Base-by-base conservation (phyloP, 2,888 invertebrate species). In the Meiosimyza platycephala region DNA sequence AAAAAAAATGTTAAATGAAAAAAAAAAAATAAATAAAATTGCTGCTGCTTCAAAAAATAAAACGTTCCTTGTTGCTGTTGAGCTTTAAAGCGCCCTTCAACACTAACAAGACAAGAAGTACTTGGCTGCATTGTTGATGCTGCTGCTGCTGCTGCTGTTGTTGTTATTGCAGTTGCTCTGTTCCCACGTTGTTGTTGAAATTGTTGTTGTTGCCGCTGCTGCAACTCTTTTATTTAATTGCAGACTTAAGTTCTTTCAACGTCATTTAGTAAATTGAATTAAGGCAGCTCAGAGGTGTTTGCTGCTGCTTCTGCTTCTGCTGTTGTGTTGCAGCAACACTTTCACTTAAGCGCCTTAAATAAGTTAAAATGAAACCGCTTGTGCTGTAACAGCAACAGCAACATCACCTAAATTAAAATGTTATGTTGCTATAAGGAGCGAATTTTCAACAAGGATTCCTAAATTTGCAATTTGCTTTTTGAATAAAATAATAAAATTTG, bases 161-260 rank as follows among this genome's bases (percentile, higher is more conserved):
- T 40, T 40, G 40, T 40, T 40, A 9, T 40, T 40, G 40, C 40
- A 40, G 40, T 40, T 59, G 22, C 57, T n/a, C 12, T n/a, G n/a
- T 28, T 28, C 28, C 28, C 28, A 28, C 28, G 28, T 28, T 16
- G 16, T 57, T 57, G 57, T 16, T 22, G 16, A 57, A 6, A 16
- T 57, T 57, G 6, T 18, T 57, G 6, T 18, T 57, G 57, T 16
- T 22, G 57, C 3, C 7, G 6, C 18, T 55, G 54, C 40, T 33
- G 54, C 16, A 54, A n/a, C 13, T 40, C 40, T 55, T 16, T 50
- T 40, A 54, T 66, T 63, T 50, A 62, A 65, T 65, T 65, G 65
- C 65, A 65, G 65, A 28, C 65, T 65, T 65, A 52, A 65, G 65
- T 65, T 65, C 65, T 65, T 28, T 65, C 65, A 22, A n/a, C 65